A percentile compares a stretch with the other conserved stretches of the same genome.
Evolutionary conservation across 1,140 invertebrate genomes (phyloP).

Genomic region (Drosophila tsacasi): DNA sequence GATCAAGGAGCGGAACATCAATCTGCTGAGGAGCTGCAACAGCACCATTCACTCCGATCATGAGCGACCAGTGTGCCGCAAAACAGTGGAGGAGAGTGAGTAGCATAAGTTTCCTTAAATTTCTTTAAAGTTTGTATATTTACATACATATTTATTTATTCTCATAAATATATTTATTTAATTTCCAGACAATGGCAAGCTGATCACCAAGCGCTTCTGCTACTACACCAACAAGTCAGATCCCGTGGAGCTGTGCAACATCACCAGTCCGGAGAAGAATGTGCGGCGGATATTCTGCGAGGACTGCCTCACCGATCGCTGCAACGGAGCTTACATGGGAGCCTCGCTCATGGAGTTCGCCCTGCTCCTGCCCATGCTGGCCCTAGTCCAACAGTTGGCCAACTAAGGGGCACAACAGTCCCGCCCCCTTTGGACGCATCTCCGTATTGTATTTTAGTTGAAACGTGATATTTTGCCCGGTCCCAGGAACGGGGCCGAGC

Average conservation of each 20-base stretch:
- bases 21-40: slow-evolving; percentile 72
- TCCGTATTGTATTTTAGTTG: slow-evolving; percentile 59
- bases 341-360: slow-evolving; percentile 34
- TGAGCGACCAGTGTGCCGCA: slow-evolving; percentile 78
- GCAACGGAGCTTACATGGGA: slow-evolving; percentile 60
- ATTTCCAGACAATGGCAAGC: slow-evolving; percentile 71
- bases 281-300: slow-evolving; percentile 79
- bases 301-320: slow-evolving; percentile 77
- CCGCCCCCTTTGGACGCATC: neutral
- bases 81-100: slow-evolving; percentile 80
- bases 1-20: slow-evolving; percentile 72
- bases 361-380: slow-evolving; percentile 52
- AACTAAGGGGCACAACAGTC: slow-evolving; percentile 26
- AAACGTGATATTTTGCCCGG: slow-evolving; percentile 79
- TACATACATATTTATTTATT: too few species aligned
- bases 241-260: slow-evolving; percentile 68
- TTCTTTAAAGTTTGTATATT: neutral
- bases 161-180: neutral
- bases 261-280: slow-evolving; percentile 77
- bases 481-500: slow-evolving; percentile 18
- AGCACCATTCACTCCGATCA: slow-evolving; percentile 78
- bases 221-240: slow-evolving; percentile 84
- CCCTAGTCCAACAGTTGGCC: slow-evolving; percentile 39
- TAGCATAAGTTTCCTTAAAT: neutral
- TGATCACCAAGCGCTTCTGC: slow-evolving; percentile 79